A percentile compares a stretch with the other conserved stretches of the same genome.
These are phyloP conservation scores for Macrotrachela quadricornifera DNA, from an alignment of 1,140 invertebrate species.

Conservation along the genomic window DNA sequence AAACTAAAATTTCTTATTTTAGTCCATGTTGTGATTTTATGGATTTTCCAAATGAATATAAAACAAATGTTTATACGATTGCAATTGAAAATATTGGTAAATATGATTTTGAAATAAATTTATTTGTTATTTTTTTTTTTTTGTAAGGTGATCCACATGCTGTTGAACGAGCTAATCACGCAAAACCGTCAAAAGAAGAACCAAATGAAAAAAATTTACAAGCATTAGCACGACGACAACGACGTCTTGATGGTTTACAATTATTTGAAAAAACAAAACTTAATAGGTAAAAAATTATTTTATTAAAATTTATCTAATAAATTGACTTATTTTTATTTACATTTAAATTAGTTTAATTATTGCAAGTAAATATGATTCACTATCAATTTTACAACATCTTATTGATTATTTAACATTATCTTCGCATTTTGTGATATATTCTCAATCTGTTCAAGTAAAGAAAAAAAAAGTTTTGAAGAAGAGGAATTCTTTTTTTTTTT, in stretches of 20 bases:
- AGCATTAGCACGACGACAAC: not conserved
- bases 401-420: constrained; percentile 50
- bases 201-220: not conserved
- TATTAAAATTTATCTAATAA: not conserved
- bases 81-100: constrained; percentile 12
- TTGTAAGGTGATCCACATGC: not conserved
- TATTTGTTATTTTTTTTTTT: not conserved
- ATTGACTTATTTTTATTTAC: not conserved
- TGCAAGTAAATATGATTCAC: constrained; percentile 57
- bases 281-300: constrained; percentile 41
- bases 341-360: constrained; percentile 41
- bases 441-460: constrained; percentile 43
- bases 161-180: not conserved
- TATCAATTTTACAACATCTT: constrained; percentile 49
- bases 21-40: constrained; percentile 42
- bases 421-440: constrained; percentile 60
- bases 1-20: constrained; percentile 8
- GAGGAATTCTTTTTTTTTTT: constrained; percentile 2
- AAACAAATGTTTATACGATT: constrained; percentile 14
- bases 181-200: too few relatives aligned
- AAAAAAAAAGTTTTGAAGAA: not conserved
- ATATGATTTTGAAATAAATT: not conserved
- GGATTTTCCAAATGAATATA: constrained; percentile 30
- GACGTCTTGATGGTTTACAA: constrained; percentile 7
- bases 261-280: constrained; percentile 13